Evolutionary conservation across 2,888 invertebrate species (phyloP).

Genomic region (Drosophila conformis): DNA sequence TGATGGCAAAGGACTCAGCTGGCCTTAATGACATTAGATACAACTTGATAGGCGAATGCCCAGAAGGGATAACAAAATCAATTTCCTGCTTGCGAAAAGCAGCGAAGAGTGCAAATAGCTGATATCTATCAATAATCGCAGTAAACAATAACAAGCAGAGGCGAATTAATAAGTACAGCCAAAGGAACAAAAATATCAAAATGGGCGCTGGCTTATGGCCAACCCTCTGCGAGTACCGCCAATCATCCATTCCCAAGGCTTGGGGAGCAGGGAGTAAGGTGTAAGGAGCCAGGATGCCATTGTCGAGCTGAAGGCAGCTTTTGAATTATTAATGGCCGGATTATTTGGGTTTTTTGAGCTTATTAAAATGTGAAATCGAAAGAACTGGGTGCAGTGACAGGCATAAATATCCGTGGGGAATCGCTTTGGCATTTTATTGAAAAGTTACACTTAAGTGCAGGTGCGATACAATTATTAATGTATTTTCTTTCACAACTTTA

Average conservation of each 20-base stretch:
- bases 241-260: neutral
- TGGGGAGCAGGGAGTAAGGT: neutral
- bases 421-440: conserved; percentile 5
- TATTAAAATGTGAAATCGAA: conserved; percentile 36
- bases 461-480: neutral
- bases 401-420: conserved; percentile 18
- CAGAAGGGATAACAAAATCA: conserved; percentile 21
- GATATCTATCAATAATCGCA: neutral
- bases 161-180: neutral
- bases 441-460: neutral
- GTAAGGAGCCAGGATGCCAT: neutral
- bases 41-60: conserved; percentile 12
- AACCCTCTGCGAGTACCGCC: neutral
- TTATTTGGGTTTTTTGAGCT: conserved; percentile 36
- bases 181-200: neutral
- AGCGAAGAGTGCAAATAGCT: conserved; percentile 6
- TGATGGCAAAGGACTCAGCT: neutral
- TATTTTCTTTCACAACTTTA: neutral
- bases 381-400: conserved; percentile 8
- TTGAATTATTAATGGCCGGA: conserved; percentile 61
- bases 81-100: conserved; percentile 24
- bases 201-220: neutral
- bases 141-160: neutral
- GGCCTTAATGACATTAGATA: conserved; percentile 36
- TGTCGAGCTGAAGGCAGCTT: conserved; percentile 26